Evolutionary conservation across 2,113 vertebrate species (phyloP), one percentile per base, ranked within the genome.

Genomic region (Synchiropus splendidus): DNA sequence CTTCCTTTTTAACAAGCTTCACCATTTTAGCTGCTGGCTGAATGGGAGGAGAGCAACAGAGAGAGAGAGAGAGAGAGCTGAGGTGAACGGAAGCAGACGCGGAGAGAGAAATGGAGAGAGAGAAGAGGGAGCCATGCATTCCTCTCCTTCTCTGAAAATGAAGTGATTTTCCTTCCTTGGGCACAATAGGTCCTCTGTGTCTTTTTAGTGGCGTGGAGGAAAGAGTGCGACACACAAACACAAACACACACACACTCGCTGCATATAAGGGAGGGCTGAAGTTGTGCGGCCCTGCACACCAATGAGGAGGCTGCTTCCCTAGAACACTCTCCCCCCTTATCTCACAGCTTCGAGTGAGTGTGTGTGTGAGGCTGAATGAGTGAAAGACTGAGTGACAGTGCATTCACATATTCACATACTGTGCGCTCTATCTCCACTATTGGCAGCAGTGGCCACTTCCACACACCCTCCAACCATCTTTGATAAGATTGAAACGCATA

Each of bases 151-250:
- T 65, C 65, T 77, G 37, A 83, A 75, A 84, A 84, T 74, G 56
- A 71, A 79, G 76, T 75, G 78, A 83, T 83, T 83, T 83, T 78
- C 75, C 78, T 80, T 78, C 76, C 79, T 67, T 69, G 64, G 64
- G 59, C 77, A 86, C 82, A 86, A 86, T 80, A 75, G 77, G 60
- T 72, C 77, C 81, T 85, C 79, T 85, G 79, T 83, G 67, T 77
- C 74, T 76, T 70, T 78, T 84, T 80, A 78, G 67, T 77, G 70
- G 70, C 63, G 58, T 61, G 68, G 65, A 70, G 68, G 74, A 74
- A 75, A 76, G 56, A 58, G 44, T 57, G 55, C 52, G 54, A 15
- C 33, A 34, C 30, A 10, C 21, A 14, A n/a, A 13, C n/a, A 4
- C 39, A 14, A 18, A 17, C 31, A 27, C 41, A 18, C 48, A 27